Percentiles rank a stretch among this genome's conserved stretches.
Conservation (phyloP, 2,797 vertebrate genomes). For the Paramormyrops hopkinsi region DNA sequence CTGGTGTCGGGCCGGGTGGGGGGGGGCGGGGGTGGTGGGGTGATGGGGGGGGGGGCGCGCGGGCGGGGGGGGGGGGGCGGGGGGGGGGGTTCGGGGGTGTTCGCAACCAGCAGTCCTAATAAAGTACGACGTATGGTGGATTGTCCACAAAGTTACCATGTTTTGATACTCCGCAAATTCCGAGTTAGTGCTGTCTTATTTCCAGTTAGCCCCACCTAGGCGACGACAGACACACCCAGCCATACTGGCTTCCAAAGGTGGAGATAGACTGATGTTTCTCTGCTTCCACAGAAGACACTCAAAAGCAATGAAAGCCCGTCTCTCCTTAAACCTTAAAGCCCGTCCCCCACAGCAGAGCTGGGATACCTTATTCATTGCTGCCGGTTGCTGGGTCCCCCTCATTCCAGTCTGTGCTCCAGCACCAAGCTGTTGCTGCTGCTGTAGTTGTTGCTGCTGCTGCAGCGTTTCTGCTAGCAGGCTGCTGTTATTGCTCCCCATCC, state of each 20-base stretch:
- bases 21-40: too few species aligned
- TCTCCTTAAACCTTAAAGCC: neutral
- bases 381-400: slow-evolving; percentile 75
- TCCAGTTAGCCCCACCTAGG: neutral
- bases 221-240: neutral
- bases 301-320: neutral
- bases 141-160: neutral
- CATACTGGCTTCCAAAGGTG: neutral
- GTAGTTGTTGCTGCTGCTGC: slow-evolving; percentile 63
- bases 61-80: too few species aligned
- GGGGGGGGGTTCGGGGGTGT: neutral
- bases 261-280: neutral
- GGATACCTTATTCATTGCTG: slow-evolving; percentile 70
- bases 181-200: neutral
- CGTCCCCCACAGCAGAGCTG: neutral
- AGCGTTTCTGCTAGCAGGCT: slow-evolving; percentile 80
- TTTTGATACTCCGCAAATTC: neutral
- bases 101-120: neutral
- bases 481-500: slow-evolving; percentile 71
- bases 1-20: too few species aligned
- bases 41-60: too few species aligned
- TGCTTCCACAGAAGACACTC: neutral
- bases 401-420: slow-evolving; percentile 71
- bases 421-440: slow-evolving; percentile 70
- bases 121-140: neutral